phyloP scores from a whole-genome alignment of 1,140 invertebrate species.

The Bombus consobrinus region DNA sequence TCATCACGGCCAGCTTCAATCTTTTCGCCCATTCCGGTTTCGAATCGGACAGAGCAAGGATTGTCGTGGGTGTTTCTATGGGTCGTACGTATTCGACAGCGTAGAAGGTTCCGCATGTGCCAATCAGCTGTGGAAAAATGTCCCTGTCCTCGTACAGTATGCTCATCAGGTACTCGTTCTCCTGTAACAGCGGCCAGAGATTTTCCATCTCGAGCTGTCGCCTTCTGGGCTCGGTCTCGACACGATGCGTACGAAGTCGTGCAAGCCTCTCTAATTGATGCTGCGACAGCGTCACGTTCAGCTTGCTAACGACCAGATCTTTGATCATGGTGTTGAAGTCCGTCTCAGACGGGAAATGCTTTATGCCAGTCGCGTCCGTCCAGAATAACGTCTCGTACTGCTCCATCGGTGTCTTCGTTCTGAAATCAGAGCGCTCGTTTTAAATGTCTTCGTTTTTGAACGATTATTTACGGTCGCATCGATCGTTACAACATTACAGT shows the following conservation, averaged over 20 bases:
- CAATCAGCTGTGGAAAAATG: constrained; percentile 86
- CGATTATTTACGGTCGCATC: background rate
- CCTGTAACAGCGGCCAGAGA: constrained; percentile 86
- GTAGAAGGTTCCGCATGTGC: constrained; percentile 86
- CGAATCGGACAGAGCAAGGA: constrained; percentile 72
- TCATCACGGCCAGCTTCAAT: constrained; percentile 84
- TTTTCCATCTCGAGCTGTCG: constrained; percentile 85
- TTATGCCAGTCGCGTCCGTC: constrained; percentile 79
- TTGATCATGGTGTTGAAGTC: constrained; percentile 83
- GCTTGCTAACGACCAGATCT: constrained; percentile 81
- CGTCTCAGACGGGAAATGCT: constrained; percentile 83
- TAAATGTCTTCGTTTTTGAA: background rate
- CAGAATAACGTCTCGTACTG: constrained; percentile 79
- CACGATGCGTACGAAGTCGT: constrained; percentile 77
- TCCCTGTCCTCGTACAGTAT: constrained; percentile 84
- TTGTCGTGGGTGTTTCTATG: constrained; percentile 74
- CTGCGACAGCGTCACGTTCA: constrained; percentile 82
- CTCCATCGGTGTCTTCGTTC: constrained; percentile 59
- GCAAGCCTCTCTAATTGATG: constrained; percentile 81
- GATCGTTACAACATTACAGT: background rate
- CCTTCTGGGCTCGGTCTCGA: constrained; percentile 75
- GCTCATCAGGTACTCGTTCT: constrained; percentile 87
- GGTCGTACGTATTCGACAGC: constrained; percentile 85
- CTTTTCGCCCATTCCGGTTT: constrained; percentile 75
- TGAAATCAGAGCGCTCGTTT: constrained; percentile 21